A percentile compares a stretch with the other conserved stretches of the same genome.
Evolutionary conservation across 1,140 invertebrate species (phyloP).

Genomic region (Oncopeltus fasciatus): DNA sequence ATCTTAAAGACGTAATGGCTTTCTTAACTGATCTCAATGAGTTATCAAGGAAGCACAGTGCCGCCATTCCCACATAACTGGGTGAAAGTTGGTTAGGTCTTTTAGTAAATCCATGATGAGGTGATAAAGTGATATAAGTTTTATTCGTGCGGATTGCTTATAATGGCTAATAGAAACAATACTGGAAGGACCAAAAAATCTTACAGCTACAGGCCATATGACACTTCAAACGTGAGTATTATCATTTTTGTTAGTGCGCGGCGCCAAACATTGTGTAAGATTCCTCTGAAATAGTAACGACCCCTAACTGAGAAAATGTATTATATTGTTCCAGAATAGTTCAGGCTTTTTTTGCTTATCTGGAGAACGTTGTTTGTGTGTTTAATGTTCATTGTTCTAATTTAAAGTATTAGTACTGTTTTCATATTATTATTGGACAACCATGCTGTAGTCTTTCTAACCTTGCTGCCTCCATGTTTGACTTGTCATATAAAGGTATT

Average conservation of each 20-base stretch:
- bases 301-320: slow-evolving; percentile 4
- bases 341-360: no score
- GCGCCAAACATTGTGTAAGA: slow-evolving; percentile 12
- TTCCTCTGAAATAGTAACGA: slow-evolving; percentile 8
- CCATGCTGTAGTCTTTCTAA: slow-evolving; percentile 14
- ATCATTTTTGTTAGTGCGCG: not conserved
- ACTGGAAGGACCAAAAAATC: slow-evolving; percentile 7
- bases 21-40: no score
- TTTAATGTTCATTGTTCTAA: not conserved
- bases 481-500: slow-evolving; percentile 1
- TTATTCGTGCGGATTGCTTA: not conserved
- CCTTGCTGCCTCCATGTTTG: slow-evolving; percentile 11
- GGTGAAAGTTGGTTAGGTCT: slow-evolving; percentile 17
- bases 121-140: slow-evolving; percentile 14
- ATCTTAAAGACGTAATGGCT: no score
- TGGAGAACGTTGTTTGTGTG: no score
- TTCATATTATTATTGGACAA: not conserved
- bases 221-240: slow-evolving; percentile 16
- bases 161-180: slow-evolving; percentile 8
- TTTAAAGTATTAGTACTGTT: not conserved
- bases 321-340: not conserved
- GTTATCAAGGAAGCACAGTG: slow-evolving; percentile 1
- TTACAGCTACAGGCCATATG: slow-evolving; percentile 10
- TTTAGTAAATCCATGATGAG: slow-evolving; percentile 11
- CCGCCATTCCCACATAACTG: slow-evolving; percentile 12